These are phyloP conservation scores for Pycnonotus jocosus DNA, from an alignment of 2,113 vertebrate genomes.

Conservation along the genomic window DNA sequence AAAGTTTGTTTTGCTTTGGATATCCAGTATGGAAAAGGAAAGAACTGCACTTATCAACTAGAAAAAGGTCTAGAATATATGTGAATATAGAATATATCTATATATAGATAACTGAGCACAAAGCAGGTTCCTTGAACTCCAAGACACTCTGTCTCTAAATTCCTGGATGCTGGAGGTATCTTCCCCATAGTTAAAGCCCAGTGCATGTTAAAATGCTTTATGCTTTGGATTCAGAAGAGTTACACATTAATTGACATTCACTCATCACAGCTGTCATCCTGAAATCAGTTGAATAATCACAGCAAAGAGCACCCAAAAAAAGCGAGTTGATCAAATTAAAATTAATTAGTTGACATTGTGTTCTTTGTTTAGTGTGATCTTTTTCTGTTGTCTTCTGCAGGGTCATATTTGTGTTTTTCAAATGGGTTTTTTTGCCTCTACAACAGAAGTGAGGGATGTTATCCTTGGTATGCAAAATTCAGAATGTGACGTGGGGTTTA, in stretches of 20 bases:
- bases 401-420: neutral
- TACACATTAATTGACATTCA: neutral
- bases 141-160: neutral
- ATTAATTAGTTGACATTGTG: neutral
- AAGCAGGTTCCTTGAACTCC: neutral
- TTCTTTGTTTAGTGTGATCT: neutral
- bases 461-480: neutral
- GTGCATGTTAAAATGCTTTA: neutral
- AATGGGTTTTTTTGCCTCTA: neutral
- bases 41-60: neutral
- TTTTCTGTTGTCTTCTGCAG: neutral
- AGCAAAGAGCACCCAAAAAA: neutral
- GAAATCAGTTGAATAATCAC: neutral
- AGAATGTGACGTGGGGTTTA: neutral
- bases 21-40: neutral
- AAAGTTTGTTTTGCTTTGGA: neutral
- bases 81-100: no score
- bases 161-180: neutral
- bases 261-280: neutral
- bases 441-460: neutral
- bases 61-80: neutral
- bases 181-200: neutral
- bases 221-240: neutral
- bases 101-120: neutral
- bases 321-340: slow-evolving; percentile 5